These are phyloP conservation scores for Leptopterna dolabrata DNA, from an alignment of 2,888 invertebrate species.

Conservation along the genomic window DNA sequence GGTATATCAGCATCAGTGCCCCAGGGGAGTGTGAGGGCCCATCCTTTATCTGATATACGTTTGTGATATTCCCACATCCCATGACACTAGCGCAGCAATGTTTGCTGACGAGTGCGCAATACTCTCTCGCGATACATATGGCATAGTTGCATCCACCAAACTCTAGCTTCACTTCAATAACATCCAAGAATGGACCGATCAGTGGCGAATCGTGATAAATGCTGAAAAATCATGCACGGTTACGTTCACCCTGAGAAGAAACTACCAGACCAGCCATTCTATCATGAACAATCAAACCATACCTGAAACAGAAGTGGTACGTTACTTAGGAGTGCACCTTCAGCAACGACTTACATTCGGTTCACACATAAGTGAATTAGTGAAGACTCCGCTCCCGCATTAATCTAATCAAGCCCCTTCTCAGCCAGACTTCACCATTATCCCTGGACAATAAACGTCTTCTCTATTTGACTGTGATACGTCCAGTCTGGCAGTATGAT, in stretches of 20 bases:
- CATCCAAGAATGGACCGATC: background rate
- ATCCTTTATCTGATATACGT: too few species aligned
- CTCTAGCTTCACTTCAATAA: background rate
- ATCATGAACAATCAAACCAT: background rate
- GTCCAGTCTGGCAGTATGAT: slow-evolving; percentile 4
- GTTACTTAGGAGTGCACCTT: background rate
- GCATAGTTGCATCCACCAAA: too few species aligned
- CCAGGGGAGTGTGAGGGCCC: too few species aligned
- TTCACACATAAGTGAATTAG: background rate
- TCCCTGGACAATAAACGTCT: background rate
- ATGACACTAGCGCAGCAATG: too few species aligned
- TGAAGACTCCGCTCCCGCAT: background rate
- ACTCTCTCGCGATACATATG: too few species aligned
- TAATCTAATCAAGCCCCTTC: background rate
- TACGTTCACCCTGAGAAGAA: background rate
- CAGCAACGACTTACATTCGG: background rate
- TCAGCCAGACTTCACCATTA: background rate
- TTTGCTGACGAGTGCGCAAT: too few species aligned
- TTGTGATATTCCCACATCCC: too few species aligned
- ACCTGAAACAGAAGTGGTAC: background rate
- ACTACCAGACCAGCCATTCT: background rate
- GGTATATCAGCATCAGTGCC: too few species aligned
- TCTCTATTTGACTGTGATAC: background rate
- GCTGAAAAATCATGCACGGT: background rate
- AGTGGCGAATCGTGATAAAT: background rate